Evolutionary conservation across 2,888 invertebrate genomes (phyloP).

Genomic region (Oconnorella tubifera): DNA sequence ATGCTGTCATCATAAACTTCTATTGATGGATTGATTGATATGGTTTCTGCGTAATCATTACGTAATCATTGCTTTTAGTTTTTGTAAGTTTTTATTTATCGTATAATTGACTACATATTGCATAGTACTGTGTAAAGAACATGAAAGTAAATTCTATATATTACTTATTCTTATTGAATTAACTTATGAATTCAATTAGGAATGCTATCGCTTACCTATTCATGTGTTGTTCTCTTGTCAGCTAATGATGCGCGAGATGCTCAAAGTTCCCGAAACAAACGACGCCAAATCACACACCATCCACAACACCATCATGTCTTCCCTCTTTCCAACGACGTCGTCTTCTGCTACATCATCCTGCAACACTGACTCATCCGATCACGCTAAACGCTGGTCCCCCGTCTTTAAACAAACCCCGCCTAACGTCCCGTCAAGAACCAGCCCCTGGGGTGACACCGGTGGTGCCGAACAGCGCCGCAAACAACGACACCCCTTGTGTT

Average conservation of each 20-base stretch:
- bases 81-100: too few relatives aligned
- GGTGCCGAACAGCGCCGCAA: not conserved
- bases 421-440: not conserved
- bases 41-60: too few relatives aligned
- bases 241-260: constrained; percentile 17
- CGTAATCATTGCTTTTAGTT: too few relatives aligned
- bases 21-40: too few relatives aligned
- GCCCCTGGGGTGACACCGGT: not conserved
- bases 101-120: too few relatives aligned
- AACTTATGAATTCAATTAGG: too few relatives aligned
- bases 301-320: not conserved
- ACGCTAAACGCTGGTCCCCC: not conserved
- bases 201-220: too few relatives aligned
- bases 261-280: constrained; percentile 6
- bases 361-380: not conserved
- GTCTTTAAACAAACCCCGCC: not conserved
- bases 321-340: not conserved
- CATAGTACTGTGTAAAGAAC: too few relatives aligned
- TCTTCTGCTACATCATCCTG: not conserved
- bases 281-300: not conserved
- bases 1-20: too few relatives aligned
- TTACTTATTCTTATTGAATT: too few relatives aligned
- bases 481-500: not conserved
- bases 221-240: too few relatives aligned
- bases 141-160: too few relatives aligned